Percentiles rank a stretch among this genome's conserved stretches.
Evolutionary conservation across 2,888 invertebrate species (phyloP).

Genomic region (Choristoneura rosaceana): DNA sequence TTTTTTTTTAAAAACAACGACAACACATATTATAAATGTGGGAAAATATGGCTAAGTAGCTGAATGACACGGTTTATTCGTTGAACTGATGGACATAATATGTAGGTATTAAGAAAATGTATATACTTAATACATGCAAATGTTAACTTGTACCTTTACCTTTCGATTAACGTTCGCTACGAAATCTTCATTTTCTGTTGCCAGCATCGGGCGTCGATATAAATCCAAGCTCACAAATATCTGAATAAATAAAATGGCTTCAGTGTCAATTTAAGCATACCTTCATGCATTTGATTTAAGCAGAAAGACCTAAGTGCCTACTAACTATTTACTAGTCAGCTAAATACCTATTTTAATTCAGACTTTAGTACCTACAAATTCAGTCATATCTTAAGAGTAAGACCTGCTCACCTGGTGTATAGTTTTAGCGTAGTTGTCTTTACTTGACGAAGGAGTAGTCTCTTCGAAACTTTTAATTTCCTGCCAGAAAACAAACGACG

Average conservation of each 20-base stretch:
- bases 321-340: too few relatives aligned
- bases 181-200: constrained; percentile 85
- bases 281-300: background rate
- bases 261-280: too few relatives aligned
- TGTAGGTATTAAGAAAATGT: too few relatives aligned
- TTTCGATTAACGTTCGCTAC: constrained; percentile 85
- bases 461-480: constrained; percentile 75
- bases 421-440: constrained; percentile 74
- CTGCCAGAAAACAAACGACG: constrained; percentile 51
- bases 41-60: too few relatives aligned
- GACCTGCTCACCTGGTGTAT: constrained; percentile 68
- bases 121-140: too few relatives aligned
- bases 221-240: constrained; percentile 76
- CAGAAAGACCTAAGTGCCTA: constrained; percentile 12
- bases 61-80: background rate
- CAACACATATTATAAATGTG: too few relatives aligned
- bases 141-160: constrained; percentile 55
- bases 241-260: constrained; percentile 58
- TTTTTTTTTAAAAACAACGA: too few relatives aligned
- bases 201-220: constrained; percentile 77
- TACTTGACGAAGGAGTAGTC: constrained; percentile 52
- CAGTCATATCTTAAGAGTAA: too few relatives aligned
- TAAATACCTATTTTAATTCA: too few relatives aligned
- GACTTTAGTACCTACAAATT: too few relatives aligned
- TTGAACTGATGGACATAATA: background rate